Percentiles rank a stretch among this genome's conserved stretches.
Conservation (phyloP, 1,140 invertebrate species). For the Diabrotica virgifera region DNA sequence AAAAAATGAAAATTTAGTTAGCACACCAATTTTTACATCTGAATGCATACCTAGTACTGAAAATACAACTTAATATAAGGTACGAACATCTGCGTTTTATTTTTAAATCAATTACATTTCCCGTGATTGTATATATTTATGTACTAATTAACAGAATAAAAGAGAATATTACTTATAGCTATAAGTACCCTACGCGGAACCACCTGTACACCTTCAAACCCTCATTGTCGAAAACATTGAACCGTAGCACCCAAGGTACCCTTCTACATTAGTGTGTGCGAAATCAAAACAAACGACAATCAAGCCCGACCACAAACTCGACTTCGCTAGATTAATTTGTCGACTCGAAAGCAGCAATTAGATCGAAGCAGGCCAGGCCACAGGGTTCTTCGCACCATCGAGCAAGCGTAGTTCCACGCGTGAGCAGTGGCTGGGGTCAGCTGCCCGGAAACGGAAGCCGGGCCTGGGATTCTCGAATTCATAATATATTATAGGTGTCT, state of each 20-base stretch:
- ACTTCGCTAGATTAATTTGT: not conserved
- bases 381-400: constrained; percentile 1
- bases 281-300: not conserved
- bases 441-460: constrained; percentile 1
- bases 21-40: no score
- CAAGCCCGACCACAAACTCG: not conserved
- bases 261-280: not conserved
- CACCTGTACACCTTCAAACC: not conserved
- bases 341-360: not conserved
- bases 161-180: no score
- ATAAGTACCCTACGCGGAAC: no score
- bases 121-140: no score
- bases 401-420: not conserved
- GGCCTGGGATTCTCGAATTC: not conserved
- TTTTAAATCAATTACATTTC: no score
- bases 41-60: no score
- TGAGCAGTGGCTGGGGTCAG: not conserved
- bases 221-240: not conserved
- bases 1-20: no score
- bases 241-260: not conserved
- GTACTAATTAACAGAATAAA: no score
- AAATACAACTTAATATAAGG: no score
- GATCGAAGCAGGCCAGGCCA: not conserved
- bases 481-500: not conserved
- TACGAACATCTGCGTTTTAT: no score